Evolutionary conservation across 1,140 invertebrate species (phyloP).

Genomic region (Chironomus tepperi): DNA sequence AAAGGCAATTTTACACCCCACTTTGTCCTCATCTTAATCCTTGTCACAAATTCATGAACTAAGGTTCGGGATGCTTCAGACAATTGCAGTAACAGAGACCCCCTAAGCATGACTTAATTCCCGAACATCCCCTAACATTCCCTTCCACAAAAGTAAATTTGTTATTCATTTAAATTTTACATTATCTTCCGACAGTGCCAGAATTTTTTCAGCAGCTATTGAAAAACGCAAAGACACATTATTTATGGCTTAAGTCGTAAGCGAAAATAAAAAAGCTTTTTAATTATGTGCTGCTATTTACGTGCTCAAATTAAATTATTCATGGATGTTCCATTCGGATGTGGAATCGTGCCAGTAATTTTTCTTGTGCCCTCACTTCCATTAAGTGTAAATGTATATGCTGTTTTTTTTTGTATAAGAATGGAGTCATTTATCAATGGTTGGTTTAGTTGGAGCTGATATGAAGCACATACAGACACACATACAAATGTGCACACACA

Average conservation of each 20-base stretch:
- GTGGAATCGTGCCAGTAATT: conserved; percentile 20
- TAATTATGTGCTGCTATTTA: conserved; percentile 21
- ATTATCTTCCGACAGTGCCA: neutral
- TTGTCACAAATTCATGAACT: no score
- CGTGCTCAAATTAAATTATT: conserved; percentile 20
- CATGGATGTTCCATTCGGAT: conserved; percentile 16
- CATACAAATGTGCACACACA: neutral
- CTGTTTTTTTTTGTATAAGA: neutral
- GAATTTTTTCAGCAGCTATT: neutral
- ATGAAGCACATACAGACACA: no score
- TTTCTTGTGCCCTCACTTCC: neutral
- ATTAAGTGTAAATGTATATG: neutral
- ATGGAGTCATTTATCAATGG: conserved; percentile 6
- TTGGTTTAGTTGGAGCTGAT: neutral
- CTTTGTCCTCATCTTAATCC: no score
- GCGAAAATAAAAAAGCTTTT: conserved; percentile 10
- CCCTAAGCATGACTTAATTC: no score
- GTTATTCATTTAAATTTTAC: neutral
- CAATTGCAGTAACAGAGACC: no score
- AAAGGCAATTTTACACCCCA: no score
- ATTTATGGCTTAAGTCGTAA: neutral
- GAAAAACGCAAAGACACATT: neutral
- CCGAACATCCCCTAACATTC: no score
- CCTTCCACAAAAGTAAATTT: neutral
- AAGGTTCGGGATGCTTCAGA: no score